phyloP scores from a whole-genome alignment of 92 coral and sea anemone species.

The Epizoanthus scotinus region DNA sequence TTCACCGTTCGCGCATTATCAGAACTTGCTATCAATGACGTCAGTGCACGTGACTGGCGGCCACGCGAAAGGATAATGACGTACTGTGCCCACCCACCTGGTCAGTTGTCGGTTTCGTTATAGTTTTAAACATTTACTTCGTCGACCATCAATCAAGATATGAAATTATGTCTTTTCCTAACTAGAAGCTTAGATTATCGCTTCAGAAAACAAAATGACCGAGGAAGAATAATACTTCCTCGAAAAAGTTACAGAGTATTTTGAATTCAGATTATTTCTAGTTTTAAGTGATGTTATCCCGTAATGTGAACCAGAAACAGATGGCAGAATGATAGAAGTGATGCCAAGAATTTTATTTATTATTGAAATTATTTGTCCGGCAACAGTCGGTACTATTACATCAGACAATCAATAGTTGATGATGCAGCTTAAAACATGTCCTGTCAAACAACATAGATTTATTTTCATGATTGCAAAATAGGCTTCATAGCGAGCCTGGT shows the following conservation, averaged over 20 bases:
- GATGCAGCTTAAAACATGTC: background rate
- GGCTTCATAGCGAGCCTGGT: background rate
- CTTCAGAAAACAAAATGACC: background rate
- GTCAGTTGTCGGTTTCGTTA: background rate
- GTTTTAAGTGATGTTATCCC: background rate
- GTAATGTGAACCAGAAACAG: conserved; percentile 1
- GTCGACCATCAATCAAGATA: background rate
- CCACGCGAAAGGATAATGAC: too few relatives aligned
- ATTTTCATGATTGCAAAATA: background rate
- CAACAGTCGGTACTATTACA: background rate
- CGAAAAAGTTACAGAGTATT: background rate
- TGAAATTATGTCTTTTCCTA: background rate
- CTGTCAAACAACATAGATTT: background rate
- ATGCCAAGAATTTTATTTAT: conserved; percentile 23
- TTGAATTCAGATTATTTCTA: background rate
- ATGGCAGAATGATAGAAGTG: background rate
- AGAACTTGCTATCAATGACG: background rate
- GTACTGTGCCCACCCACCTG: too few relatives aligned
- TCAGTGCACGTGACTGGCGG: too few relatives aligned
- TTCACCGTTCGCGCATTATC: background rate
- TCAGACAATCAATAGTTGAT: background rate
- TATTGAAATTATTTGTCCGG: conserved; percentile 34
- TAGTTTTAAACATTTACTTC: background rate
- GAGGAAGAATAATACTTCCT: background rate
- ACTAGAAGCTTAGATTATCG: background rate